phyloP scores from a whole-genome alignment of 2,113 vertebrate genomes.

The Percina caprodes region DNA sequence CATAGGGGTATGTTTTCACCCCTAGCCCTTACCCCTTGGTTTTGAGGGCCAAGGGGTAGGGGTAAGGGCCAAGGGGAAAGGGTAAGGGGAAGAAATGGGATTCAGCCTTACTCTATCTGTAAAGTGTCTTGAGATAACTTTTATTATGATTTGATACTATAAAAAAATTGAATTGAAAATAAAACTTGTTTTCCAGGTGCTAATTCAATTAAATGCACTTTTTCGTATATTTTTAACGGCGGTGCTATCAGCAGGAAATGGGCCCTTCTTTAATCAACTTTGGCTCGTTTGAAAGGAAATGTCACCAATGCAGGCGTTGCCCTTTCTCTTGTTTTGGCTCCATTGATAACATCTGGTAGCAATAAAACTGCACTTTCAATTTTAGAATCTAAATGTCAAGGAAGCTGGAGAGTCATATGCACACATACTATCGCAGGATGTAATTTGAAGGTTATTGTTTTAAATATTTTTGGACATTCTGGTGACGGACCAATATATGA shows the following conservation, averaged over 20 bases:
- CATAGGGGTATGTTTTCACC: too few relatives aligned
- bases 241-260: not conserved
- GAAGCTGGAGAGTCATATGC: conserved; percentile 18
- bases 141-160: too few relatives aligned
- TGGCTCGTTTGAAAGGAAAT: conserved; percentile 44
- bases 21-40: too few relatives aligned
- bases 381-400: conserved; percentile 61
- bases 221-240: not conserved
- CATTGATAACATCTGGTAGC: conserved; percentile 48
- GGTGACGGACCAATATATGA: not conserved
- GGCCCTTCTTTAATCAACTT: conserved; percentile 29
- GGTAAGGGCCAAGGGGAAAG: too few relatives aligned
- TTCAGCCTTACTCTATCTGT: too few relatives aligned
- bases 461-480: not conserved
- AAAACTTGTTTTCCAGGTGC: not conserved
- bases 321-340: conserved; percentile 51
- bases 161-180: too few relatives aligned
- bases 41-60: too few relatives aligned
- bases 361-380: conserved; percentile 51
- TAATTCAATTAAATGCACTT: not conserved
- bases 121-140: too few relatives aligned
- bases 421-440: conserved; percentile 24
- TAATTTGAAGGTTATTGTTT: conserved; percentile 46
- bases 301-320: conserved; percentile 24
- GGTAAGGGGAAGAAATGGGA: too few relatives aligned